Percentiles rank a stretch among this genome's conserved stretches.
These are phyloP conservation scores for Cosmia pyralina DNA, from an alignment of 2,888 invertebrate genomes.

Conservation along the genomic window DNA sequence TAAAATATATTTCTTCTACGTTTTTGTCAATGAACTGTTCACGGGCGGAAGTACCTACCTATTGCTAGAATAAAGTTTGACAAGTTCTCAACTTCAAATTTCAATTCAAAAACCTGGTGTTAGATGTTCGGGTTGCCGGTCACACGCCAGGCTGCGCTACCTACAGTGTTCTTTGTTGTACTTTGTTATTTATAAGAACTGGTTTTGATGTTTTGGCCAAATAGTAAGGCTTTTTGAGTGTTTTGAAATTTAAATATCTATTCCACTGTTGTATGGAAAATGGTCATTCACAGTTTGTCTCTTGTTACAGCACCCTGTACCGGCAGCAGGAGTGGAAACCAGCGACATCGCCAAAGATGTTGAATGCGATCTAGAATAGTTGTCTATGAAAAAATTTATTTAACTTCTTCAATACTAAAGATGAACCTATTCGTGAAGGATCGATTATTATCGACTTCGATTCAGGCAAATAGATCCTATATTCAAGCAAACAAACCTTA, in stretches of 20 bases:
- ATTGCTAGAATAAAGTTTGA: too few relatives aligned
- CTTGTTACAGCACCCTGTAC: conserved; percentile 48
- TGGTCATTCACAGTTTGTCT: neutral
- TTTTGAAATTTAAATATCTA: neutral
- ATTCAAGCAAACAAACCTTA: neutral
- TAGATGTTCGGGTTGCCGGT: too few relatives aligned
- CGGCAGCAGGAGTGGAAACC: conserved; percentile 13
- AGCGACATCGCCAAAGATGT: conserved; percentile 19
- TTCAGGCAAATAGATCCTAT: neutral
- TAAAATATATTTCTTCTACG: too few relatives aligned
- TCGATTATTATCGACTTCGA: neutral
- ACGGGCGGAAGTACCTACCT: too few relatives aligned
- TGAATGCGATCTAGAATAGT: conserved; percentile 20
- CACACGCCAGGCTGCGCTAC: too few relatives aligned
- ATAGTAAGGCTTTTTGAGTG: neutral
- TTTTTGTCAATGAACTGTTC: too few relatives aligned
- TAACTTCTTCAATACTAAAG: neutral
- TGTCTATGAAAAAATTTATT: neutral
- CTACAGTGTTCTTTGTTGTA: too few relatives aligned
- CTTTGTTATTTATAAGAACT: too few relatives aligned
- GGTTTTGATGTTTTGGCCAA: too few relatives aligned
- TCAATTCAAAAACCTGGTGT: too few relatives aligned
- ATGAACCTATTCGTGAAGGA: neutral
- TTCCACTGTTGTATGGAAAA: neutral
- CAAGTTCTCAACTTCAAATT: too few relatives aligned